Base-by-base conservation (phyloP, 2,113 vertebrate species). In the Haemorhous mexicanus region DNA sequence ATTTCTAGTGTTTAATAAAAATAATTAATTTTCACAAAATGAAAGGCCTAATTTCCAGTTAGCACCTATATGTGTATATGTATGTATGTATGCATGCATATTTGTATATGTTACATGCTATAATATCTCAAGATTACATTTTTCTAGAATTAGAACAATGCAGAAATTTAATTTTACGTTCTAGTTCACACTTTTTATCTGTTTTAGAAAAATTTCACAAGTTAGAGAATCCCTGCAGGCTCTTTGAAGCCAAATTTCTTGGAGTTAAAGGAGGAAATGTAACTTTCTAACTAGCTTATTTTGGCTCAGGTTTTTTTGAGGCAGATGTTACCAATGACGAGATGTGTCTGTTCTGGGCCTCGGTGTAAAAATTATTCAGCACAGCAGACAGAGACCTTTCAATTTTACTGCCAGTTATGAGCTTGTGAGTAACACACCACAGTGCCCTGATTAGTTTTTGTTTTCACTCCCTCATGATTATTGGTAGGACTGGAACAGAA, bases 251-350 rank as follows among this genome's bases (percentile, higher is more conserved):
- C 62, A 91, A 82, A 63, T 77, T 91, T 95, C 90, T 92, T 90
- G n/a, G 66, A 96, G 47, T 73, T 76, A 90, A 95, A 95, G 68
- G 66, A 89, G 73, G 41, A 76, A 33, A 62, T 37, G 35, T 77
- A 94, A 93, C 94, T 98, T 97, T 94, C 89, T 97, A 98, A 97
- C 94, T 96, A 96, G 97, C 93, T 97, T 97, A 94, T 95, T 97
- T 98, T 98, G 97, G 97, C 96, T 96, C 88, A 89, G 64, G 3
- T 53, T 96, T 92, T 85, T 94, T 81, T 91, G 93, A 96, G 85
- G 84, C 96, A 98, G 97, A 98, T 98, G 96, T 96, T 98, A 98
- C 85, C 97, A 98, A 97, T 96, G 93, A 95, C 2, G n/a, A 30
- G 41, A 87, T 35, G 80, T 96, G 92, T 96, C 91, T 97, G 86